Evolutionary conservation across 2,113 vertebrate genomes (phyloP).

Genomic region (Bagarius yarrelli): DNA sequence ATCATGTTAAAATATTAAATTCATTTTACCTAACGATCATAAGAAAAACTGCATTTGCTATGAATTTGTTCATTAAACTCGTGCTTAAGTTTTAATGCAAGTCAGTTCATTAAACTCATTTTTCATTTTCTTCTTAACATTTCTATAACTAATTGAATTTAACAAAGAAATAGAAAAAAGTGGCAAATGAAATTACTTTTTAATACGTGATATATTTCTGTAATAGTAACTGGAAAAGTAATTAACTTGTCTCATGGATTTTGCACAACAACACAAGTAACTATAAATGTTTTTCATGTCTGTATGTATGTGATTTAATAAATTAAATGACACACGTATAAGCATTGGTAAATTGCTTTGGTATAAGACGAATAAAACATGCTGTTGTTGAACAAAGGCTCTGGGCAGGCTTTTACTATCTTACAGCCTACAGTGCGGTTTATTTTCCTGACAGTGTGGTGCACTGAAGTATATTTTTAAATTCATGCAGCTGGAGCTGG

Average conservation of each 20-base stretch:
- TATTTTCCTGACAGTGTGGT: not conserved
- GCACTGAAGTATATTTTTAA: not conserved
- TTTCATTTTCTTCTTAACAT: not conserved
- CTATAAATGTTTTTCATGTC: not conserved
- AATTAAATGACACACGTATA: not conserved
- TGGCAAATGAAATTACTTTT: no score
- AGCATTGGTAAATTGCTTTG: not conserved
- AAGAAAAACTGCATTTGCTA: not conserved
- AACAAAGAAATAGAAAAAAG: not conserved
- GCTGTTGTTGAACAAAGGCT: not conserved
- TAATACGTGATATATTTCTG: no score
- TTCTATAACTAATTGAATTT: not conserved
- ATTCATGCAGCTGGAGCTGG: constrained; percentile 8
- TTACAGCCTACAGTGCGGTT: not conserved
- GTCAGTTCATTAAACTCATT: not conserved
- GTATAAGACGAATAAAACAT: not conserved
- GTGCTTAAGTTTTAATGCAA: no score
- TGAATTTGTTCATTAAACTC: not conserved
- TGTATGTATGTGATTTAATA: not conserved
- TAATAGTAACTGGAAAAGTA: not conserved
- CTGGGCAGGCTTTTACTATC: not conserved
- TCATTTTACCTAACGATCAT: not conserved
- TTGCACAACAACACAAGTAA: not conserved
- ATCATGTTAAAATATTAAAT: not conserved
- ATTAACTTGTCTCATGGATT: not conserved